A percentile compares a stretch with the other conserved stretches of the same genome.
phyloP scores from a whole-genome alignment of 1,140 invertebrate species.

The Trichomalopsis sarcophagae region DNA sequence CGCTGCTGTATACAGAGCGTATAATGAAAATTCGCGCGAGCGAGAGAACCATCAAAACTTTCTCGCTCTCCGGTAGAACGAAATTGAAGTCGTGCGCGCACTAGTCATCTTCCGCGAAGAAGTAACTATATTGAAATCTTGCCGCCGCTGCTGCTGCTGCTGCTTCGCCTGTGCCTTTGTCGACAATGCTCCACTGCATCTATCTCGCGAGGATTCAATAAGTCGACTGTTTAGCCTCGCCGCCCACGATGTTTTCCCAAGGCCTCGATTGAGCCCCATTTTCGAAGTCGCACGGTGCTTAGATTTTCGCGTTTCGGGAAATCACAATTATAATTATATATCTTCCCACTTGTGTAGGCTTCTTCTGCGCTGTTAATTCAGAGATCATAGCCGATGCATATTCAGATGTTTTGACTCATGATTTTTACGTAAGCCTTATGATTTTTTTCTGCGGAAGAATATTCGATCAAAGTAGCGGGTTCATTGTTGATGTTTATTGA shows the following conservation, averaged over 20 bases:
- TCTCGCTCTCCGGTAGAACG: neutral
- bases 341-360: neutral
- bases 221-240: neutral
- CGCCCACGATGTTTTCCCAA: conserved; percentile 30
- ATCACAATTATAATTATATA: neutral
- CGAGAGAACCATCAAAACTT: neutral
- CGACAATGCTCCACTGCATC: neutral
- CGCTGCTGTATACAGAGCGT: neutral
- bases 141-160: neutral
- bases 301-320: neutral
- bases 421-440: neutral
- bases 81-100: neutral
- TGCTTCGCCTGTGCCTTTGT: neutral
- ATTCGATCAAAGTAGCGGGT: neutral
- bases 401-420: neutral
- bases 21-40: neutral
- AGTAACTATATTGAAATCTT: neutral
- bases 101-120: neutral
- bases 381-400: neutral
- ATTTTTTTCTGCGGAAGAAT: neutral
- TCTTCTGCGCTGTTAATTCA: neutral
- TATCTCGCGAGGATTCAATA: neutral
- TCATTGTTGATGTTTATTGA: neutral
- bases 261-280: neutral
- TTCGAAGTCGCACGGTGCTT: neutral